These are phyloP conservation scores for Lepidocyrtoides sp. DNA, from an alignment of 2,888 invertebrate genomes.

Conservation along the genomic window DNA sequence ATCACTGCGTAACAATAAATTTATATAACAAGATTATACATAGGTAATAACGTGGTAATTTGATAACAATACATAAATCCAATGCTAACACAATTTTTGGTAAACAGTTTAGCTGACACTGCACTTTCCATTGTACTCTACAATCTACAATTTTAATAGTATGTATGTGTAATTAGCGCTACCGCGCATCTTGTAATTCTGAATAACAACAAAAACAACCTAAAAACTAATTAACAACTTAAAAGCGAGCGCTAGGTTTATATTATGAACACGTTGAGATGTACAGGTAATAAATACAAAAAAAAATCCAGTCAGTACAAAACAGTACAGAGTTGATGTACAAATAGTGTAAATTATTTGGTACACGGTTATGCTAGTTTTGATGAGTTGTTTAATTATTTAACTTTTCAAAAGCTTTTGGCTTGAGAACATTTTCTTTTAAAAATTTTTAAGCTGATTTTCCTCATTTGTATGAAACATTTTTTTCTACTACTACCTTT, in stretches of 20 bases:
- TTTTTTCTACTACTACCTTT: background rate
- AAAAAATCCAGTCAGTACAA: conserved; percentile 59
- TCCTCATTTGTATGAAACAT: background rate
- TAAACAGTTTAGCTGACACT: background rate
- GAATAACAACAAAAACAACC: conserved; percentile 17
- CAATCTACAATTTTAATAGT: too few relatives aligned
- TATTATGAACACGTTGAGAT: conserved; percentile 69
- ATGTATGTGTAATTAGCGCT: too few relatives aligned
- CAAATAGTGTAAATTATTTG: conserved; percentile 41
- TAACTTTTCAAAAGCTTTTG: background rate
- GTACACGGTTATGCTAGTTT: conserved; percentile 20
- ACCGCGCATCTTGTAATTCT: too few relatives aligned
- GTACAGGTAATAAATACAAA: conserved; percentile 65
- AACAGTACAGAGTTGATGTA: conserved; percentile 12
- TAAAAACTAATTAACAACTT: conserved; percentile 61
- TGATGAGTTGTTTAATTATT: background rate
- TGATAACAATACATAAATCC: background rate
- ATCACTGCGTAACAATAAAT: background rate
- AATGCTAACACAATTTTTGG: background rate
- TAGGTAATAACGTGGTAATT: background rate
- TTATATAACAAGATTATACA: too few relatives aligned
- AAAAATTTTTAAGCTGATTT: conserved; percentile 13
- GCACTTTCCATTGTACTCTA: background rate
- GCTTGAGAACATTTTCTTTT: conserved; percentile 19
- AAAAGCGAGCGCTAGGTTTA: background rate